Evolutionary conservation across 2,113 vertebrate genomes (phyloP), one percentile per base, ranked within the genome.

Genomic region (Oenanthe oenanthe): DNA sequence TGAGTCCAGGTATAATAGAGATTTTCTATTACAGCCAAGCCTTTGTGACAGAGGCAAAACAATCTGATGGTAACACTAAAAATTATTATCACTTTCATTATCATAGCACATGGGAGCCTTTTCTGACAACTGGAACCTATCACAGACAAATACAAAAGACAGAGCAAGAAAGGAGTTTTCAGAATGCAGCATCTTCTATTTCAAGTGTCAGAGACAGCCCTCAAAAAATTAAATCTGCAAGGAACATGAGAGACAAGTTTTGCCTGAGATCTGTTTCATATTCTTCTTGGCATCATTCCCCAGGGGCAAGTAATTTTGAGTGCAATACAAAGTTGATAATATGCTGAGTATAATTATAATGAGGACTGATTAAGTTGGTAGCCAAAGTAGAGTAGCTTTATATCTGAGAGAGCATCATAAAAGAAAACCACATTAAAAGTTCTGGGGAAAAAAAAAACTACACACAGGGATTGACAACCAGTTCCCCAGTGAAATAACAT

Each of bases 311-410:
- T 95, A 96, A 96, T 97, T 95, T 65, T 85, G 85, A 97, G 85
- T 85, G 88, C 58, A 89, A 91, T 79, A 85, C 85, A 75, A 96
- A 94, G 90, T 92, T 97, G 94, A 90, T 95, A 94, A 90, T 92
- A 90, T 62, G 80, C 78, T 93, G 77, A 91, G 78, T 88, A 48
- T 96, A 96, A 96, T 95, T 95, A 94, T 95, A 94, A 95, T 93
- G 74, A 96, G 86, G 85, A 94, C 85, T 96, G 93, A 96, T 97
- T 97, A 97, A 88, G 87, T 91, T 94, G 85, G 90, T 96, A 95
- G 87, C 81, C 81, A 85, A 94, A 95, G 91, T 84, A 80, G 86
- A 95, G 93, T 85, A 95, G 86, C 68, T 95, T 89, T 81, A 43
- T 95, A 90, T 95, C 80, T 94, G 79, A 91, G 76, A 89, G 71